Evolutionary conservation across 2,797 vertebrate species (phyloP).

Genomic region (Crenuchus spilurus): DNA sequence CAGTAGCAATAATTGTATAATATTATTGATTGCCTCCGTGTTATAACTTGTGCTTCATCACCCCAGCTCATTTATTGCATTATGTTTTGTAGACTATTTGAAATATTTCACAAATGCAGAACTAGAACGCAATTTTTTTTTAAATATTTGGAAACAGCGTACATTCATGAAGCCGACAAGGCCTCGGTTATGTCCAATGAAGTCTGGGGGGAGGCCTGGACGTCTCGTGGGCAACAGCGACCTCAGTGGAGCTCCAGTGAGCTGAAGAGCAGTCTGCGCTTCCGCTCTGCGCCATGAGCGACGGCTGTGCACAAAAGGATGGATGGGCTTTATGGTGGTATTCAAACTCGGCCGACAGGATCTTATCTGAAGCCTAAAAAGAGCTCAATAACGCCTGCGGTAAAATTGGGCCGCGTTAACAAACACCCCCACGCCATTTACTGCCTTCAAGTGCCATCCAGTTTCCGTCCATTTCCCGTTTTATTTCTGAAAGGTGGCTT

Average conservation of each 20-base stretch:
- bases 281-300: slow-evolving; percentile 68
- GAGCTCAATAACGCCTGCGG: slow-evolving; percentile 73
- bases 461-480: slow-evolving; percentile 61
- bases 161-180: slow-evolving; percentile 77
- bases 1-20: background rate
- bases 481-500: slow-evolving; percentile 45
- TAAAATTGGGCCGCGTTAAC: slow-evolving; percentile 74
- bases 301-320: slow-evolving; percentile 76
- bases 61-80: no score
- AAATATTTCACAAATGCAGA: no score
- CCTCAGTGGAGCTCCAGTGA: slow-evolving; percentile 72
- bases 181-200: slow-evolving; percentile 93
- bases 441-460: slow-evolving; percentile 69
- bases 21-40: no score
- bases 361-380: slow-evolving; percentile 78
- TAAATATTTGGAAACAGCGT: slow-evolving; percentile 18
- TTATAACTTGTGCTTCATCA: no score
- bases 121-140: background rate
- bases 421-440: slow-evolving; percentile 74
- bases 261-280: slow-evolving; percentile 61
- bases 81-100: no score
- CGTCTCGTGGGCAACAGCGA: slow-evolving; percentile 83
- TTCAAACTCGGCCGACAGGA: slow-evolving; percentile 78
- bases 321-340: slow-evolving; percentile 79
- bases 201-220: slow-evolving; percentile 71